These are phyloP conservation scores for Seriola aureovittata DNA, from an alignment of 2,113 vertebrate species.

Conservation along the genomic window DNA sequence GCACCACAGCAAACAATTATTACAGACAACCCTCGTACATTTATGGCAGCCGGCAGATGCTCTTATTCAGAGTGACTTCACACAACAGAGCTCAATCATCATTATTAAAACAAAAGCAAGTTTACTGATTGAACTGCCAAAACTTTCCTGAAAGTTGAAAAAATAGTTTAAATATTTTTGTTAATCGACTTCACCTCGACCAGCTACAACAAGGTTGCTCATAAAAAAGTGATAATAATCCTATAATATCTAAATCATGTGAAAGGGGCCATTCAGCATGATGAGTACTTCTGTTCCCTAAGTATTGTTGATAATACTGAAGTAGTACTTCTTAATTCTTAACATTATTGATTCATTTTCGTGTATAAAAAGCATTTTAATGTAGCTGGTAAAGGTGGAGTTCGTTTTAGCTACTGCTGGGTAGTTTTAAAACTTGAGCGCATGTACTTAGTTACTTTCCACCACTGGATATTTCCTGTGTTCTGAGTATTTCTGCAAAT, in stretches of 20 bases:
- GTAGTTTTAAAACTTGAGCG: too few species aligned
- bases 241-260: neutral
- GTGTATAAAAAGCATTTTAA: too few species aligned
- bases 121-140: neutral
- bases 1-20: constrained; percentile 66
- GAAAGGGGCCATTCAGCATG: neutral
- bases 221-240: neutral
- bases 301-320: neutral
- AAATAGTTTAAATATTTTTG: too few species aligned
- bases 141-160: neutral
- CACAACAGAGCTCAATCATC: constrained; percentile 9
- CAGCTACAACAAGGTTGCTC: neutral
- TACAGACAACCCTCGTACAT: constrained; percentile 25
- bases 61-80: constrained; percentile 40
- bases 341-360: too few species aligned
- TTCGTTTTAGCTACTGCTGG: too few species aligned
- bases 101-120: constrained; percentile 22
- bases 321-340: neutral
- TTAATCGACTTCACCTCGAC: neutral
- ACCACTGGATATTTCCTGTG: neutral
- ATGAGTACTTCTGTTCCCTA: neutral
- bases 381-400: too few species aligned
- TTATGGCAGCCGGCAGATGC: neutral
- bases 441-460: neutral
- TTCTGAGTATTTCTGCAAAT: neutral